A percentile compares a stretch with the other conserved stretches of the same genome.
These are phyloP conservation scores for Jacana jacana DNA, from an alignment of 2,113 vertebrate species.

Conservation along the genomic window DNA sequence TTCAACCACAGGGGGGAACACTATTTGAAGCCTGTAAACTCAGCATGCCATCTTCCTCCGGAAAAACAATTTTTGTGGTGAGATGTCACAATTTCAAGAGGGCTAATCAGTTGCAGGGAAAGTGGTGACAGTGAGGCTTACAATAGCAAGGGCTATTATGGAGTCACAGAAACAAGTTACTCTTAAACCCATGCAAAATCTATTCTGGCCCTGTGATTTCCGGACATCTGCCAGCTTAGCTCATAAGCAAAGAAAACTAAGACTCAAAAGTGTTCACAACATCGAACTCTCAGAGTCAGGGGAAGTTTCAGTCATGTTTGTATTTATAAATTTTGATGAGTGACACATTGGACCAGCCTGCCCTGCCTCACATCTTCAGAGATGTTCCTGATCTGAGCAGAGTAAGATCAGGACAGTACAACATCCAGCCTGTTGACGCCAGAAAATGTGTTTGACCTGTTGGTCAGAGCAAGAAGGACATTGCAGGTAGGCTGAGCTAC, in stretches of 20 bases:
- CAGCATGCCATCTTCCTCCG: not conserved
- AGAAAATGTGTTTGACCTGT: not conserved
- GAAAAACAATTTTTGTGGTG: not conserved
- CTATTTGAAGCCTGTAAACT: not conserved
- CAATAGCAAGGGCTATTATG: not conserved
- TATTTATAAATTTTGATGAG: not conserved
- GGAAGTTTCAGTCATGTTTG: not conserved
- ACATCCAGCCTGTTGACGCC: not conserved
- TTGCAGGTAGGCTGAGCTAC: not conserved
- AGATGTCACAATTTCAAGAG: not conserved
- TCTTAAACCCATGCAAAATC: not conserved
- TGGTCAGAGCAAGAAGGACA: not conserved
- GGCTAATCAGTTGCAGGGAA: not conserved
- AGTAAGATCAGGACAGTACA: not conserved
- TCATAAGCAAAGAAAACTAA: not conserved
- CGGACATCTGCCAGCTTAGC: not conserved
- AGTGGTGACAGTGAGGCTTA: not conserved
- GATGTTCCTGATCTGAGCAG: not conserved
- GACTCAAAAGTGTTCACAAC: not conserved
- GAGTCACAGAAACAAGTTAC: not conserved
- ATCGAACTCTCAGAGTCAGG: not conserved
- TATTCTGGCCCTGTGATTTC: not conserved
- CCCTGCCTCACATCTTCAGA: not conserved
- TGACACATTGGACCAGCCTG: not conserved
- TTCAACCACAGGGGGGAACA: not conserved